phyloP scores from a whole-genome alignment of 2,113 vertebrate genomes.

The Halichoeres trimaculatus region DNA sequence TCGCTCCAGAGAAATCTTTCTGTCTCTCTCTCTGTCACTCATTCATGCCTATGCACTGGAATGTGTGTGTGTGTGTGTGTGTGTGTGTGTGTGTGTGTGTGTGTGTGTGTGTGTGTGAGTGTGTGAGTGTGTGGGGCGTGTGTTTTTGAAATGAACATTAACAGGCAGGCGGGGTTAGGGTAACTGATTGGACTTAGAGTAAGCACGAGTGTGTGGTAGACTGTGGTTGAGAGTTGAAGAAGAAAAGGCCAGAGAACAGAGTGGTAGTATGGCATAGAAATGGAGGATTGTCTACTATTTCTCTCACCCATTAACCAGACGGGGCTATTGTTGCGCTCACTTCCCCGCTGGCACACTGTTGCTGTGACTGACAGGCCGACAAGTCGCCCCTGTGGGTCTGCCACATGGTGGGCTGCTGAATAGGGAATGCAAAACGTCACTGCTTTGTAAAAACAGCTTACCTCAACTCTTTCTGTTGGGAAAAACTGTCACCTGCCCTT shows the following conservation, averaged over 20 bases:
- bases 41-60: slow-evolving; percentile 63
- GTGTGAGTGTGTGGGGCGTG: slow-evolving; percentile 46
- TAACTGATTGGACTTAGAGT: slow-evolving; percentile 54
- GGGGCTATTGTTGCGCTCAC: slow-evolving; percentile 72
- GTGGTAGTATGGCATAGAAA: slow-evolving; percentile 66
- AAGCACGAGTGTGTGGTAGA: slow-evolving; percentile 59
- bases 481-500: slow-evolving; percentile 63
- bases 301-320: slow-evolving; percentile 82
- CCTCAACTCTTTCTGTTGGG: slow-evolving; percentile 60
- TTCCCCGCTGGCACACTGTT: slow-evolving; percentile 77
- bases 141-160: slow-evolving; percentile 70
- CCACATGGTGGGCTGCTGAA: slow-evolving; percentile 80
- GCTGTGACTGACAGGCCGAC: slow-evolving; percentile 80
- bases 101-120: slow-evolving; percentile 46
- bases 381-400: slow-evolving; percentile 70
- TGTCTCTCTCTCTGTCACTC: slow-evolving; percentile 34
- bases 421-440: slow-evolving; percentile 60
- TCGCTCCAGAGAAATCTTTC: slow-evolving; percentile 52
- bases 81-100: slow-evolving; percentile 28
- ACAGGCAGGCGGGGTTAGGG: slow-evolving; percentile 72
- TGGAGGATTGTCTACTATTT: slow-evolving; percentile 71
- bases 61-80: slow-evolving; percentile 55
- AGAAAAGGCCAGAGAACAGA: slow-evolving; percentile 67
- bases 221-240: slow-evolving; percentile 57
- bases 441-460: slow-evolving; percentile 71